Evolutionary conservation across 2,113 vertebrate species (phyloP), one percentile per base, ranked within the genome.

Genomic region (Prunella himalayana): DNA sequence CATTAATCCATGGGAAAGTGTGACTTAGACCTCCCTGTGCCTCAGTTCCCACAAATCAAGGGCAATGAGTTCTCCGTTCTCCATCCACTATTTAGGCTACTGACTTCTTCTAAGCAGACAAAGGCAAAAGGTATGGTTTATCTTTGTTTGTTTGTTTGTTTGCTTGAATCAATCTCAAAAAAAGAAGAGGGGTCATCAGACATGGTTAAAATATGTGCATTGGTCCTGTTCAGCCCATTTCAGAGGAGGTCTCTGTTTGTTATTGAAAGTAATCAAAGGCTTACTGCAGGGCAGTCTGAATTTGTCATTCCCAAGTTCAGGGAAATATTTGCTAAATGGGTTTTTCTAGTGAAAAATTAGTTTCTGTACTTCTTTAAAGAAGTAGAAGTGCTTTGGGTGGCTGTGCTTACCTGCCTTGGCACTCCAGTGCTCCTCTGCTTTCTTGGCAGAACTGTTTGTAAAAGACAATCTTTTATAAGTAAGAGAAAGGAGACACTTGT

Each of bases 221-320:
- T 2, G 3, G 20, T 92, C n/a, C n/a, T 37, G 11, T 37, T 85
- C 42, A 79, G 33, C 61, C 18, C 0, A 0, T 60, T 37, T 82
- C 56, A 44, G 49, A 72, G 51, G 17, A 76, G 23, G 4, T 64
- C 15, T 49, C 3, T 35, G 15, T 28, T 11, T 2, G 3, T 25
- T 53, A 7, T 6, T 75, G 42, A 41, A 49, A 30, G 7, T 47
- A 53, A 76, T 72, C 8, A 14, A 53, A 41, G 88, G 24, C 15
- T 75, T 56, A 64, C 49, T 79, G 44, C 60, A 56, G 44, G 61
- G 28, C 33, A 28, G 13, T 6, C 24, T 66, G 61, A 79, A 42
- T 70, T 50, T 44, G 33, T 49, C 23, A 10, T 31, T 81, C 65
- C 15, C 39, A 44, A 9, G 1, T 33, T 64, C 63, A 28, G 24